These are phyloP conservation scores for Eucera pruinosa DNA, from an alignment of 2,888 invertebrate genomes.

Conservation along the genomic window DNA sequence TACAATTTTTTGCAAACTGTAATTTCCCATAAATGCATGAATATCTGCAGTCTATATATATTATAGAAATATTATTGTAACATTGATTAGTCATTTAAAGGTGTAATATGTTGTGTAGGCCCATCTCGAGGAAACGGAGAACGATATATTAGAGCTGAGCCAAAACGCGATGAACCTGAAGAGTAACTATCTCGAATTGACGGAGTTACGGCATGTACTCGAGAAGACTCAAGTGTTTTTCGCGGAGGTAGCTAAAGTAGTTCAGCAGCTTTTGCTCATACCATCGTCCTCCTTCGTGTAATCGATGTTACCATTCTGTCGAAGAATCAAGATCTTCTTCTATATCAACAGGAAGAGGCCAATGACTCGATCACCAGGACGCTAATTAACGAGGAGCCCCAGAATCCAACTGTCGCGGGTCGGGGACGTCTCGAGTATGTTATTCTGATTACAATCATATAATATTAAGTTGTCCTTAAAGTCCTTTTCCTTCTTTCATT, in stretches of 20 bases:
- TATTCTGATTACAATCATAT: not conserved
- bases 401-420: conserved; percentile 70
- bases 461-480: too few relatives aligned
- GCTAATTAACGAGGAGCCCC: conserved; percentile 85
- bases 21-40: too few relatives aligned
- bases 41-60: too few relatives aligned
- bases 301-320: conserved; percentile 81
- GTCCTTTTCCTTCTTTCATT: too few relatives aligned
- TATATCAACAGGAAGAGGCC: conserved; percentile 87
- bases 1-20: too few relatives aligned
- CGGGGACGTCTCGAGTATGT: conserved; percentile 84
- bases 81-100: too few relatives aligned
- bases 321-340: conserved; percentile 83
- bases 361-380: conserved; percentile 87
- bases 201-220: conserved; percentile 95
- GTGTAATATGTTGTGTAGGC: conserved; percentile 85
- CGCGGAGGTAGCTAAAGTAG: conserved; percentile 87
- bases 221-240: conserved; percentile 97
- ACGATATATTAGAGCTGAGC: conserved; percentile 96
- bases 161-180: conserved; percentile 96
- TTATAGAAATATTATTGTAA: too few relatives aligned
- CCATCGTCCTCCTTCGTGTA: conserved; percentile 71
- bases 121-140: conserved; percentile 97
- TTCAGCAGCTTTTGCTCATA: conserved; percentile 71
- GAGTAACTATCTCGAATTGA: conserved; percentile 95